Percentiles rank a stretch among this genome's conserved stretches.
These are phyloP conservation scores for Papilio polyxenes DNA, from an alignment of 1,140 invertebrate genomes.

Conservation along the genomic window DNA sequence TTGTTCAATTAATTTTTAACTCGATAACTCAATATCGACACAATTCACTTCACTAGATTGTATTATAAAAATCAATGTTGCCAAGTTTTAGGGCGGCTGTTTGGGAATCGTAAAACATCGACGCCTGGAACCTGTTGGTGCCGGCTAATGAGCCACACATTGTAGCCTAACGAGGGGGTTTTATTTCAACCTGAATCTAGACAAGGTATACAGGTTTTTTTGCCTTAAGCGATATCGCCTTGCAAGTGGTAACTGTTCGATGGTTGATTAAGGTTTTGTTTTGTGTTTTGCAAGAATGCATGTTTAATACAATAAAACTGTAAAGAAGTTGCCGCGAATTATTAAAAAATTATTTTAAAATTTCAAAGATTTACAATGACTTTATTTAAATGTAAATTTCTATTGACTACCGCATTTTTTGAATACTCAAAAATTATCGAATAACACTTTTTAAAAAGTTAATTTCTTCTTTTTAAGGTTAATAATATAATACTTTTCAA, in stretches of 20 bases:
- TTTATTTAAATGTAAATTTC: too few relatives aligned
- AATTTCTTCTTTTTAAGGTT: not conserved
- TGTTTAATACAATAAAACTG: not conserved
- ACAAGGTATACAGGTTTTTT: not conserved
- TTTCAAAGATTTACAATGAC: too few relatives aligned
- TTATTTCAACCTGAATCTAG: constrained; percentile 37
- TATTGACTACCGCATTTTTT: not conserved
- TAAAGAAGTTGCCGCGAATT: not conserved
- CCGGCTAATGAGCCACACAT: constrained; percentile 55
- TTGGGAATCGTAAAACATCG: constrained; percentile 57
- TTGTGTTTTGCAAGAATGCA: not conserved
- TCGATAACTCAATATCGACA: constrained; percentile 37
- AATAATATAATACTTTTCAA: not conserved
- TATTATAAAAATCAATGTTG: constrained; percentile 54
- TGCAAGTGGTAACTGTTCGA: not conserved
- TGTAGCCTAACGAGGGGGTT: constrained; percentile 48
- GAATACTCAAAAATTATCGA: not conserved
- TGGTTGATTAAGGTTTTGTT: not conserved
- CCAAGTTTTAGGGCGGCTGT: constrained; percentile 53
- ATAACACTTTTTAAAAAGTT: not conserved
- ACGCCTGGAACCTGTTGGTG: constrained; percentile 47
- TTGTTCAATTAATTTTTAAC: not conserved
- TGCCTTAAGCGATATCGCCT: not conserved
- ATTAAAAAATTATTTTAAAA: too few relatives aligned
- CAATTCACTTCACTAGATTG: constrained; percentile 40